Evolutionary conservation across 2,113 vertebrate species (phyloP), one percentile per base, ranked within the genome.

Genomic region (Passer domesticus): DNA sequence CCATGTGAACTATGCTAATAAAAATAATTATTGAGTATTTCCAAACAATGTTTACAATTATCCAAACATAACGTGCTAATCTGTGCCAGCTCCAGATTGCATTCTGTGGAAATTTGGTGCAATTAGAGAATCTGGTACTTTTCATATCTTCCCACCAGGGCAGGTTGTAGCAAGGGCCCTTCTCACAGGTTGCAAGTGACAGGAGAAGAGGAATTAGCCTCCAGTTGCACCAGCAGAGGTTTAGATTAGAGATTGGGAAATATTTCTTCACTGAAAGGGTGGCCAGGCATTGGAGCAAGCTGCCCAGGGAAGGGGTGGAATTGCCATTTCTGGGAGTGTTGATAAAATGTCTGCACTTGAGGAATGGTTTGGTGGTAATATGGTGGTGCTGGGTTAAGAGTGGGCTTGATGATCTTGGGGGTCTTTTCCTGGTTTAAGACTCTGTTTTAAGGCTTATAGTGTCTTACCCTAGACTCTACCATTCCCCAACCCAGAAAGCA

Each of bases 111-210:
- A 70, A 69, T 43, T 41, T 49, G 21, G 22, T 43, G 47, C 25
- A 43, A 20, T 69, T 49, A 62, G 70, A 63, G 41, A 90, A 35
- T 55, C 30, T 76, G 47, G 21, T 49, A 14, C 41, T 55, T 55
- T 55, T 62, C 47, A 46, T 21, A 41, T 30, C 21, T 55, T 55
- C 15, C 8, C 17, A 8, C 11, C 47, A 55, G 43, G 58, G 30
- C 30, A n/a, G 20, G 14, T 13, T 41, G n/a, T 5, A 31, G 63
- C 21, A 55, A 47, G n/a, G 10, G 27, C 30, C 11, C 25, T 76
- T 68, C 78, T 53, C 0, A 0, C 5, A 41, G 24, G n/a, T 53
- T 25, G 7, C 30, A 60, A 53, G n/a, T 31, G n/a, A 35, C 24
- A 69, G 55, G 12, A 55, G 10, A 55, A 76, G 47, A 76, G 41